A percentile compares a stretch with the other conserved stretches of the same genome.
Evolutionary conservation across 2,113 vertebrate genomes (phyloP).

Genomic region (Bungarus multicinctus): DNA sequence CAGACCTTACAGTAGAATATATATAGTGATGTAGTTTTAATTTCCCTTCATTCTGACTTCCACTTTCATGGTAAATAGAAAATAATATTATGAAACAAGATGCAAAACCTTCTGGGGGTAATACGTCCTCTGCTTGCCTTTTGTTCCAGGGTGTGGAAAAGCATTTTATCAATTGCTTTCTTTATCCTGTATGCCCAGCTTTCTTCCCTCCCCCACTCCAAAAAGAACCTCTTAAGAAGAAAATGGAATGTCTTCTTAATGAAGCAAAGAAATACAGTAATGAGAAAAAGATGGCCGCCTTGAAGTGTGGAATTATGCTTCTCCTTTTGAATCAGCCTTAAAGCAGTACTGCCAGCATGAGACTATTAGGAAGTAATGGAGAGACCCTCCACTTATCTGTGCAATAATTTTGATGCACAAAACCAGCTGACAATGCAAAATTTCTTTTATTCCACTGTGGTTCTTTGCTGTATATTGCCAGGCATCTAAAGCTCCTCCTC

Average conservation of each 20-base stretch:
- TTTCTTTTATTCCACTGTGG: constrained; percentile 39
- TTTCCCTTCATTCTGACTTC: neutral
- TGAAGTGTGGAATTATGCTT: too few species aligned
- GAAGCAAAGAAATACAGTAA: neutral
- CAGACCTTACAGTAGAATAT: neutral
- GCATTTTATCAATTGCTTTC: neutral
- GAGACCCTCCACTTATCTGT: neutral
- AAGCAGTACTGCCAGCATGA: neutral
- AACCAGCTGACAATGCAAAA: neutral
- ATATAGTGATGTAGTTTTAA: neutral
- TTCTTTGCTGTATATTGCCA: neutral
- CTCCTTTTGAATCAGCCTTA: neutral
- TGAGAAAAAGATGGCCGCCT: neutral
- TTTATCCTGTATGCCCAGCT: neutral
- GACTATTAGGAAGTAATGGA: neutral
- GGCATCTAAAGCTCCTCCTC: neutral
- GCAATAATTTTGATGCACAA: neutral
- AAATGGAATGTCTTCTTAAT: neutral
- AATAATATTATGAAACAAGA: neutral
- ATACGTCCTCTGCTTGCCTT: neutral
- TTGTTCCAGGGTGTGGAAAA: neutral
- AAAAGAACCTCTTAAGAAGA: neutral
- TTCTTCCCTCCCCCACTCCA: neutral
- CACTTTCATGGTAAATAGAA: neutral
- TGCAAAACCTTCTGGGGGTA: neutral